Base-by-base conservation (phyloP, 1,140 invertebrate genomes). In the Drosophila kohkoa region DNA sequence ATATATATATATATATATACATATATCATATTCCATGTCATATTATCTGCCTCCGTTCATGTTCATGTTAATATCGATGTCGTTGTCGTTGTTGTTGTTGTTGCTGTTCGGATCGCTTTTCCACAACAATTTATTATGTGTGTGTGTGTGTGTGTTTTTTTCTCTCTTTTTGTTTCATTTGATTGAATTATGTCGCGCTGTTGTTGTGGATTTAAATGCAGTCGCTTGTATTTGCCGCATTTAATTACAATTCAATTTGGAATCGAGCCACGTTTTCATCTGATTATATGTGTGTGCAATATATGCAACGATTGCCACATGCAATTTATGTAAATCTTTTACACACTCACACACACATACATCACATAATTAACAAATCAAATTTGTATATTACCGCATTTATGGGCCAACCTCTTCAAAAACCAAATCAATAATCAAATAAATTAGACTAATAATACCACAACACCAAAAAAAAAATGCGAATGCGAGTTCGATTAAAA, bases 211-310 rank as follows among this genome's bases (percentile, higher is more conserved):
- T 51, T 62, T 45, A 8, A 69, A 62, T 59, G 48, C 16, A 52
- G 32, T 43, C 48, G 60, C 52, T 51, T 20, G 32, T 15, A 25
- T 28, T 28, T 10, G 25, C 49, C 32, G 43, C 45, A 59, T 60
- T 69, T 70, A 70, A 70, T 70, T 70, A 38, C 46, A 54, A 51
- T 70, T 16, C 48, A 62, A 62, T 62, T 70, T 54, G n/a, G 46
- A 32, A 38, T 10, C 38, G 15, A 25, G 16, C 15, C 48, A n/a
- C 16, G 11, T 20, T 38, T n/a, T n/a, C 28, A 57, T 57, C 41
- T 66, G 41, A 57, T 68, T 68, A 51, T 46, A 10, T 8, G 5
- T 28, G 32, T 35, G 20, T 20, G 35, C 35, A 38, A 8, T 38
- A 38, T 38, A 25, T 38, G 35, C 35, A 10, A 32, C 30, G 5